Evolutionary conservation across 2,888 invertebrate species (phyloP).

Genomic region (Nomada fucata): DNA sequence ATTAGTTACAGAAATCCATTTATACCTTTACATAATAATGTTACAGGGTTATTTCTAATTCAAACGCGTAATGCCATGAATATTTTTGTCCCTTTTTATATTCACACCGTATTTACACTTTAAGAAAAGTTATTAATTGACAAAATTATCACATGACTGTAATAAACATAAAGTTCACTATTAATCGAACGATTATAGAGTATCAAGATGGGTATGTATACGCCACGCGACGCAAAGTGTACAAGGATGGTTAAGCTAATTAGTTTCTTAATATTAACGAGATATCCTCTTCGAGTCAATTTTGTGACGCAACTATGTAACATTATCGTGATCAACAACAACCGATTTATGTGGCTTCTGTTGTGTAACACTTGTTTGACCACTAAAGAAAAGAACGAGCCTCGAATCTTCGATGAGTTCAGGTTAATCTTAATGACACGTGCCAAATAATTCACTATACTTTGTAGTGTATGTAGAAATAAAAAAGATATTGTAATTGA

Average conservation of each 20-base stretch:
- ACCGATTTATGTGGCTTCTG: conserved; percentile 20
- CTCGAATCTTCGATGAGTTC: background rate
- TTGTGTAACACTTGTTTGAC: conserved; percentile 38
- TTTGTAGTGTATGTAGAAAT: background rate
- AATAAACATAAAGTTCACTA: background rate
- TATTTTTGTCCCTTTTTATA: no score
- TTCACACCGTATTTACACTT: background rate
- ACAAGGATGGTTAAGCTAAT: conserved; percentile 46
- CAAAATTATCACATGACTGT: background rate
- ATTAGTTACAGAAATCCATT: no score
- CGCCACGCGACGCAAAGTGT: no score
- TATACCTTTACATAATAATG: no score
- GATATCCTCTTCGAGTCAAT: conserved; percentile 34
- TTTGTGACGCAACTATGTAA: conserved; percentile 35
- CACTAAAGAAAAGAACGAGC: background rate
- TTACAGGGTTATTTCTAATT: no score
- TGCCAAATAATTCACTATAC: background rate
- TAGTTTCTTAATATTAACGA: conserved; percentile 36
- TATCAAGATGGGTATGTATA: background rate
- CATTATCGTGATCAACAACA: conserved; percentile 40
- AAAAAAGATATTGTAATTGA: background rate
- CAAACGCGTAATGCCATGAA: no score
- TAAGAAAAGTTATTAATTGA: background rate
- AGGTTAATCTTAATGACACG: background rate
- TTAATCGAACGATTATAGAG: background rate